These are phyloP conservation scores for Tetragonula clypearis DNA, from an alignment of 1,140 invertebrate genomes.

Conservation along the genomic window DNA sequence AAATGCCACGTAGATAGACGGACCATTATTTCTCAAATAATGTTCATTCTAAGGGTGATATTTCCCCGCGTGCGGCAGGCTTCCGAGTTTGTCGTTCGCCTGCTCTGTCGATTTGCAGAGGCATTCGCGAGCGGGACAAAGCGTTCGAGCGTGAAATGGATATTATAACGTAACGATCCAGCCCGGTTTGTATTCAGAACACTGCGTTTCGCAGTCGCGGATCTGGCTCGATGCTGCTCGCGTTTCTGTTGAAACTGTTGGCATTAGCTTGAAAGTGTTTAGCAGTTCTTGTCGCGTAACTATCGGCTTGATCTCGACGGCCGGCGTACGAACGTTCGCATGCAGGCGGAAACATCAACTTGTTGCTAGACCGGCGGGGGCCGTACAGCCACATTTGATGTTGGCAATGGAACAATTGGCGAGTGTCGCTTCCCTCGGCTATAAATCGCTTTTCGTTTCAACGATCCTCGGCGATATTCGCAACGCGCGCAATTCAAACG, in stretches of 20 bases:
- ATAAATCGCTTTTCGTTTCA: constrained; percentile 29
- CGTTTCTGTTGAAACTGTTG: constrained; percentile 19
- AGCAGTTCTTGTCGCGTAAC: constrained; percentile 23
- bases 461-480: constrained; percentile 7
- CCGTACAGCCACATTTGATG: constrained; percentile 48
- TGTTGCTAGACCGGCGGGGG: constrained; percentile 63
- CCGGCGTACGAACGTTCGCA: constrained; percentile 10
- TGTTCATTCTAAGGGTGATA: too few species aligned
- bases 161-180: constrained; percentile 13
- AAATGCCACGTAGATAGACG: too few species aligned
- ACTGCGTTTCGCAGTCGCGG: not conserved
- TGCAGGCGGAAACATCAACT: constrained; percentile 56
- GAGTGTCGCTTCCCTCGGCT: not conserved
- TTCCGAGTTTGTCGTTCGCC: not conserved
- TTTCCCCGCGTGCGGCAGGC: not conserved
- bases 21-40: too few species aligned
- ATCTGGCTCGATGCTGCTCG: not conserved
- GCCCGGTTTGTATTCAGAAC: not conserved
- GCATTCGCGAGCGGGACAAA: not conserved
- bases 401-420: constrained; percentile 73
- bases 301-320: constrained; percentile 21
- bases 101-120: not conserved
- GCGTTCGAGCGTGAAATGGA: constrained; percentile 8
- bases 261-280: constrained; percentile 35
- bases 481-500: not conserved